Conservation (phyloP, 23 tunicate genomes). For the Clavelina lepadiformis region DNA sequence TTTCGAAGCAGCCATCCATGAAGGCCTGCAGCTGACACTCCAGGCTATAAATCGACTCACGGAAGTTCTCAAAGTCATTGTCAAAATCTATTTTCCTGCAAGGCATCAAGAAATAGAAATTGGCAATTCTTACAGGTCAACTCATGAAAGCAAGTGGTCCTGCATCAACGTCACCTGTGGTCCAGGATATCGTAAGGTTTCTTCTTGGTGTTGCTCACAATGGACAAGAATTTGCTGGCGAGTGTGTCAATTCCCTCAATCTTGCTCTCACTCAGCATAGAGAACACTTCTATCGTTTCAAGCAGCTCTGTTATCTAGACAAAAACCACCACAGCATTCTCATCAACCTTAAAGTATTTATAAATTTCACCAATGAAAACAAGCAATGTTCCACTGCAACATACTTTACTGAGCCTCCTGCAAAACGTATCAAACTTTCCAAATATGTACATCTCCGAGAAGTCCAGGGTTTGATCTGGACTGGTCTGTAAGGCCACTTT, state of each 20-base stretch:
- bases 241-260: constrained; percentile 94
- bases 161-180: too few relatives aligned
- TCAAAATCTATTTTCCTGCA: constrained; percentile 94
- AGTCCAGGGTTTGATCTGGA: constrained; percentile 62
- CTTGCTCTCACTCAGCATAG: constrained; percentile 69
- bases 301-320: constrained; percentile 76
- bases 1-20: constrained; percentile 88
- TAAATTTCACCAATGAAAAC: neutral
- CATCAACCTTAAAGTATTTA: too few relatives aligned
- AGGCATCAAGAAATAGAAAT: neutral
- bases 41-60: constrained; percentile 57
- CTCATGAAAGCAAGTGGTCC: too few relatives aligned
- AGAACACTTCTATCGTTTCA: constrained; percentile 83
- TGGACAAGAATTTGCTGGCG: constrained; percentile 61
- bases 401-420: constrained; percentile 80
- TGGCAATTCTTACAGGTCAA: too few relatives aligned
- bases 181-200: constrained; percentile 93
- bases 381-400: neutral
- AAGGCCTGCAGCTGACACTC: constrained; percentile 89
- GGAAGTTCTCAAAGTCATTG: constrained; percentile 91
- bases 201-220: constrained; percentile 84
- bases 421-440: constrained; percentile 99
- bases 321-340: neutral
- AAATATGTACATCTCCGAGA: constrained; percentile 98
- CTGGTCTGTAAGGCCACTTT: constrained; percentile 65